Evolutionary conservation across 2,888 invertebrate genomes (phyloP), one percentile per base, ranked within the genome.

Genomic region (Encarsia formosa): DNA sequence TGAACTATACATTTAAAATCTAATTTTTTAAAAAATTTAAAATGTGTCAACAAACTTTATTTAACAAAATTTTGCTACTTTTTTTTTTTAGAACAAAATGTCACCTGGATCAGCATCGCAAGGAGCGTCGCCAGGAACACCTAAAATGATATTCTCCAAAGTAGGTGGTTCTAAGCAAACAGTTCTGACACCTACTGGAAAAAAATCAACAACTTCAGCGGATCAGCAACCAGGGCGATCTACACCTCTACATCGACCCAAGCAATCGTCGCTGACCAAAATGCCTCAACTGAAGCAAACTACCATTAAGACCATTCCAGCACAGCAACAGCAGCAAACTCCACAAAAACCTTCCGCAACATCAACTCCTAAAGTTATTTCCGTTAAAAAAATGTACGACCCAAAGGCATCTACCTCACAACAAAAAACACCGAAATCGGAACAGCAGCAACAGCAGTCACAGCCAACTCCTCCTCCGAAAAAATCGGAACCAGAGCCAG

Each of bases 401-500:
- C 9, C 34, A 9, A 57, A 53, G 23, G 9, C 47, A 1, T 44
- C 46, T 1, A 56, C 48, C 4, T 37, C 55, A 2, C 47, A 41
- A 8, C 57, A 52, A 55, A 64, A 59, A 37, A 58, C 23, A 62
- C 61, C 31, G 34, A 55, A 46, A 24, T 46, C 18, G 59, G 59
- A 54, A 4, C 46, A 38, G 52, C 23, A 23, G 38, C 61, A 42
- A 46, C 58, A 49, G 46, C 22, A 24, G n/a, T 35, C 15, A 6
- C 40, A 41, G 9, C 3, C 9, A 11, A 44, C 41, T 19, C 41
- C 39, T 4, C 48, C 31, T 23, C 35, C 54, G 4, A 71, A 64
- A 35, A 69, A 70, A 23, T 63, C 73, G 0, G 77, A 82, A 1
- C 75, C 79, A 5, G 88, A 89, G 63, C 84, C 87, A 8, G n/a